Percentiles rank a stretch among this genome's conserved stretches.
phyloP scores from a whole-genome alignment of 1,140 invertebrate genomes.

The Achatina immaculata region DNA sequence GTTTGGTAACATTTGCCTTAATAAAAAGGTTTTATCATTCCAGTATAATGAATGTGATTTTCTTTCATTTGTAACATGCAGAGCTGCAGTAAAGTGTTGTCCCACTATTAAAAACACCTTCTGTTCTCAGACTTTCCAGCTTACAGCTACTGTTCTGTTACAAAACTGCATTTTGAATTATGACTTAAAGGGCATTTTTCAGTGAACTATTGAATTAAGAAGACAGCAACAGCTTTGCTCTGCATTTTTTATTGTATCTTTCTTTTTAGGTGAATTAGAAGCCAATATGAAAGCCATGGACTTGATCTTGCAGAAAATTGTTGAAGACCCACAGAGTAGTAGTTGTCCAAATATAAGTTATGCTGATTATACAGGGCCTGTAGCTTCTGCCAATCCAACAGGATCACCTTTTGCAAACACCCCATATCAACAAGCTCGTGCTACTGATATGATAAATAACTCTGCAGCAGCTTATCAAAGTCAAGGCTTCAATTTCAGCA shows the following conservation, averaged over 20 bases:
- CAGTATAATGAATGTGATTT: no score
- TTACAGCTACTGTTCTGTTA: no score
- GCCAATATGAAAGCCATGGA: slow-evolving; percentile 92
- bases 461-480: slow-evolving; percentile 46
- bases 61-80: no score
- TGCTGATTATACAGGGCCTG: slow-evolving; percentile 92
- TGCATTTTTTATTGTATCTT: slow-evolving; percentile 2
- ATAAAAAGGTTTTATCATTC: no score
- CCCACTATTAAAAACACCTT: no score
- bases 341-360: slow-evolving; percentile 96
- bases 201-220: no score
- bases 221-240: no score
- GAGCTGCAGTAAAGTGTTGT: no score
- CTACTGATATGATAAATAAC: slow-evolving; percentile 62
- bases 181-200: no score
- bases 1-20: no score
- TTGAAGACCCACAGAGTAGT: slow-evolving; percentile 96
- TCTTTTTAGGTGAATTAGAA: slow-evolving; percentile 81
- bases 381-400: slow-evolving; percentile 96
- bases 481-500: slow-evolving; percentile 49
- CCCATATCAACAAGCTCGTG: slow-evolving; percentile 57
- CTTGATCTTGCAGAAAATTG: slow-evolving; percentile 96
- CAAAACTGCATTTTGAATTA: no score
- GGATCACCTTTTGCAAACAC: slow-evolving; percentile 91
- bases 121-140: no score